These are phyloP conservation scores for Drosophila sp. DNA, from an alignment of 1,140 invertebrate species.

Conservation along the genomic window DNA sequence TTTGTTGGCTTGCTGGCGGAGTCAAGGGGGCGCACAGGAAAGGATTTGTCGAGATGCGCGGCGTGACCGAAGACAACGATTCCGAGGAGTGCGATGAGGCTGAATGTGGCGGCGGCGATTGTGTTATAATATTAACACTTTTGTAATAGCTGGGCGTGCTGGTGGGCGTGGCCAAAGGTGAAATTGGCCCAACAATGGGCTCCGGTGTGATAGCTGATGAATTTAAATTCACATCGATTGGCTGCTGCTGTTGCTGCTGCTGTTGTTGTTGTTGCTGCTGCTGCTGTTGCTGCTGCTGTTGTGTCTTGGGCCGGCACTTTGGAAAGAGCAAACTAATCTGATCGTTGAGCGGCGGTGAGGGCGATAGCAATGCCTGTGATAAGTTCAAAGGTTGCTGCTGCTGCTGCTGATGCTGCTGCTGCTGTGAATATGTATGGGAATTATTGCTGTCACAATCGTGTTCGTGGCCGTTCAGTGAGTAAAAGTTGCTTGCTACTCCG, in stretches of 20 bases:
- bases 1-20: slow-evolving; percentile 30
- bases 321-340: slow-evolving; percentile 92
- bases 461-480: slow-evolving; percentile 51
- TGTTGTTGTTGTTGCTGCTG: slow-evolving; percentile 35
- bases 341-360: slow-evolving; percentile 85
- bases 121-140: slow-evolving; percentile 80
- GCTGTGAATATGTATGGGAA: slow-evolving; percentile 33
- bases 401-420: slow-evolving; percentile 53
- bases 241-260: slow-evolving; percentile 28
- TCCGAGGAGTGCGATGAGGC: slow-evolving; percentile 84
- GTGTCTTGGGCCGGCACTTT: slow-evolving; percentile 88
- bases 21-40: slow-evolving; percentile 69
- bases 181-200: slow-evolving; percentile 14
- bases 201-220: slow-evolving; percentile 17
- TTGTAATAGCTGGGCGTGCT: slow-evolving; percentile 71
- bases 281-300: slow-evolving; percentile 43
- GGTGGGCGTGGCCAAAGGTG: slow-evolving; percentile 39
- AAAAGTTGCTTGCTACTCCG: slow-evolving; percentile 24
- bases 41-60: slow-evolving; percentile 82
- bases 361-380: slow-evolving; percentile 82
- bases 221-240: slow-evolving; percentile 29
- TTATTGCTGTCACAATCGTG: slow-evolving; percentile 54
- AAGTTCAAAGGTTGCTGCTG: slow-evolving; percentile 61
- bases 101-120: slow-evolving; percentile 78
- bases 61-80: slow-evolving; percentile 82